phyloP scores from a whole-genome alignment of 2,113 vertebrate species.

The Colaptes auratus region DNA sequence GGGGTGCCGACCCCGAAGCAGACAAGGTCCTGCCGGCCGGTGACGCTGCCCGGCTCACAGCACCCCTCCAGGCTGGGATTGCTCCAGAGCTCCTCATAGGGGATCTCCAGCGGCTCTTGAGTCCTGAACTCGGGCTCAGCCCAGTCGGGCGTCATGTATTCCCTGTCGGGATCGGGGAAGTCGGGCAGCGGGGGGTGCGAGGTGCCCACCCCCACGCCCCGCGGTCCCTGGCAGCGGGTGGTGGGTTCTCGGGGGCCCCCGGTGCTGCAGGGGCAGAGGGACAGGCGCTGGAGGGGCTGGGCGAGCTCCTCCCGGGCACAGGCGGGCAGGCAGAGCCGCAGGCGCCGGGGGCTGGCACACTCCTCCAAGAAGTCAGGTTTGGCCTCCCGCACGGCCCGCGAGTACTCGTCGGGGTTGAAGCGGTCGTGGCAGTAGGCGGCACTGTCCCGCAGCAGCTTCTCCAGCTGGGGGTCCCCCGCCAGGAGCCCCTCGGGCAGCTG shows the following conservation, averaged over 20 bases:
- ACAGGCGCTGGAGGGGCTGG: conserved; percentile 79
- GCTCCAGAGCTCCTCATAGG: conserved; percentile 97
- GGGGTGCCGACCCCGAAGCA: conserved; percentile 77
- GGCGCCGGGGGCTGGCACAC: conserved; percentile 86
- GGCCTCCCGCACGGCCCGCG: conserved; percentile 90
- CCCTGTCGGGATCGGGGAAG: conserved; percentile 81
- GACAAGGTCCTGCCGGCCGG: conserved; percentile 83
- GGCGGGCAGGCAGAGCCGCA: conserved; percentile 84
- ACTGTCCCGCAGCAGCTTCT: conserved; percentile 88
- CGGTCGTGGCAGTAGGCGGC: conserved; percentile 85
- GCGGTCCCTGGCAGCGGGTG: conserved; percentile 6
- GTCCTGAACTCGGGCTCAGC: conserved; percentile 81
- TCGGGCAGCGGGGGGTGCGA: conserved; percentile 45
- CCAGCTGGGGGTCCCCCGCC: conserved; percentile 82
- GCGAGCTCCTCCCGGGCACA: conserved; percentile 77
- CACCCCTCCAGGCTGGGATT: conserved; percentile 75
- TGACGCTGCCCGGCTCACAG: conserved; percentile 35
- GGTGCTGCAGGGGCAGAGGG: conserved; percentile 79
- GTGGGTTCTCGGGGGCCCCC: conserved; percentile 53
- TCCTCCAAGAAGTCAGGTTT: conserved; percentile 89
- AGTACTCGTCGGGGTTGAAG: conserved; percentile 95
- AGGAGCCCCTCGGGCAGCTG: conserved; percentile 89
- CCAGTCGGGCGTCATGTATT: conserved; percentile 93
- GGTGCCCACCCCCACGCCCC: background rate
- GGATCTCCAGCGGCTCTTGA: conserved; percentile 84